phyloP scores from a whole-genome alignment of 1,140 invertebrate genomes.

The Lucilia sericata region DNA sequence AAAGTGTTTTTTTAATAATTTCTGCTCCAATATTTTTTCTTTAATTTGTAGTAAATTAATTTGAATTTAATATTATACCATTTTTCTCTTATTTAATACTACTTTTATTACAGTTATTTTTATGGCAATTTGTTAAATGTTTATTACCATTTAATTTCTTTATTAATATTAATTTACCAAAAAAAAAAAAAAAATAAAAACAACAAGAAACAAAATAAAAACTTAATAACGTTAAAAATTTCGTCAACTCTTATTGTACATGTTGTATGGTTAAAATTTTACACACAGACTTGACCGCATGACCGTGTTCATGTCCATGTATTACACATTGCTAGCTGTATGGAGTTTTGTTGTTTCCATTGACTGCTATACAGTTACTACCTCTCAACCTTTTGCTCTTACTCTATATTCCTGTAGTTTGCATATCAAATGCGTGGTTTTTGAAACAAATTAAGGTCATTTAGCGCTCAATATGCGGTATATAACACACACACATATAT shows the following conservation, averaged over 20 bases:
- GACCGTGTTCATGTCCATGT: constrained; percentile 18
- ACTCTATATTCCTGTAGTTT: neutral
- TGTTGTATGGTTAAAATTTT: constrained; percentile 1
- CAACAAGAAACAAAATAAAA: neutral
- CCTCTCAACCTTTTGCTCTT: neutral
- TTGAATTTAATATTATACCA: no score
- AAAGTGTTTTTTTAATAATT: no score
- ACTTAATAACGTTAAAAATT: constrained; percentile 11
- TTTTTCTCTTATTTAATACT: neutral
- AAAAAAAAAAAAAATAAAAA: neutral
- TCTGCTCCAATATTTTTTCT: no score
- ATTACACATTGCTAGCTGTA: neutral
- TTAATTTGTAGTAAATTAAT: no score
- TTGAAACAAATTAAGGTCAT: constrained; percentile 44
- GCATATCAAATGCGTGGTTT: constrained; percentile 43
- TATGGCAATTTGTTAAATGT: constrained; percentile 12
- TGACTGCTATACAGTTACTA: neutral
- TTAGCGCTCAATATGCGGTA: constrained; percentile 39
- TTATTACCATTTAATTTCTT: constrained; percentile 12
- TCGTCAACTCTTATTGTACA: neutral
- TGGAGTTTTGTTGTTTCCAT: neutral
- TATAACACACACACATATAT: neutral
- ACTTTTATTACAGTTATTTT: neutral
- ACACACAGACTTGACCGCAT: constrained; percentile 29
- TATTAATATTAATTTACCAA: constrained; percentile 8